Evolutionary conservation across 2,113 vertebrate species (phyloP), one percentile per base, ranked within the genome.

Genomic region (Dasyprocta punctata): DNA sequence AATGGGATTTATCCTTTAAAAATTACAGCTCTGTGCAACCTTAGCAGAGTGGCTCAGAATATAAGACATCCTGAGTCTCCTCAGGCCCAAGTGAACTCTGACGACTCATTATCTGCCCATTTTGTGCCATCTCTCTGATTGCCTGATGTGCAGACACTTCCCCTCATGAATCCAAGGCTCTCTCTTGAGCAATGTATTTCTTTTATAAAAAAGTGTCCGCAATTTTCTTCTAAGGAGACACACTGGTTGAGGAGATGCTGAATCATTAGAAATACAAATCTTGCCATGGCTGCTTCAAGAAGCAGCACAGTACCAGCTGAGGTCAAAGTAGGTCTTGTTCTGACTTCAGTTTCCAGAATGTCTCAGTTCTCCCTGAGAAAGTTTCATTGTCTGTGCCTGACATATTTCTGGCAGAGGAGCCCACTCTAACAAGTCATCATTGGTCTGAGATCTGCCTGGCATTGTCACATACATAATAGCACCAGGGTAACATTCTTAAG

Each of bases 81-180:
- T 85, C 61, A 82, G 30, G 5, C 16, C 36, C 28, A 89, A 75
- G 84, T 5, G 8, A 52, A 95, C 28, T 91, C 90, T 0, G 1
- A 78, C 19, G 16, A 7, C 73, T 44, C 60, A 16, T 30, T 65
- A 84, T 61, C 20, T 84, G 80, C 33, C 38, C 36, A 80, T 83
- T 94, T 93, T 47, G 2, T 17, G 84, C 16, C 38, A 69, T 92
- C 28, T 90, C 56, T 92, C 14, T 49, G n/a, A 97, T 78, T 94
- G 30, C 20, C 83, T 26, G 3, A 95, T 47, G 16, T 47, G 11
- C n/a, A 84, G 56, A 93, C 56, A 47, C 36, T 81, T 78, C 88
- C 56, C 19, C 82, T 92, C 52, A 33, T 33, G 41, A 65, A 86
- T 77, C 24, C 86, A 30, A 94, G 44, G 12, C 28, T 85, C 12